A percentile compares a stretch with the other conserved stretches of the same genome.
phyloP scores from a whole-genome alignment of 2,797 vertebrate genomes.

The Bryconaethiops microstoma region DNA sequence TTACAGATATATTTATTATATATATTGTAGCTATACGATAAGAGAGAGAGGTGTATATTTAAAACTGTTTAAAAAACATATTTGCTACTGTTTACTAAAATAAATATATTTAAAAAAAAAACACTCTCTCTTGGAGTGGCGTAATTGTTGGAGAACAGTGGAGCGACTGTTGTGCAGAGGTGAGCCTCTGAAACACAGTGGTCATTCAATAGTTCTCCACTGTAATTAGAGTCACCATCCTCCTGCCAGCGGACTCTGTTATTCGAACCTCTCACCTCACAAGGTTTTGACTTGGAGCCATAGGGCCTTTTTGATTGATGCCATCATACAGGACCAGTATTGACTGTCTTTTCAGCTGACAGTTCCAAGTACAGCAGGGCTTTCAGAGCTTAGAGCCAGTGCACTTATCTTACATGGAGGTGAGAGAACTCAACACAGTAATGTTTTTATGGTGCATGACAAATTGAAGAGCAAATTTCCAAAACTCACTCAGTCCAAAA shows the following conservation, averaged over 20 bases:
- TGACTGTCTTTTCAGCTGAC: neutral
- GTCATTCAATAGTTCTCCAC: slow-evolving; percentile 26
- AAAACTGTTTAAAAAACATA: too few relatives aligned
- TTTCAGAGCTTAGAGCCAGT: neutral
- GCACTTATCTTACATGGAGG: neutral
- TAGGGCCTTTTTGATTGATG: neutral
- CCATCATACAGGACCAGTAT: neutral
- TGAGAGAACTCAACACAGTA: neutral
- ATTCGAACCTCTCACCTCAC: slow-evolving; percentile 1
- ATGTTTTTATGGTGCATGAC: neutral
- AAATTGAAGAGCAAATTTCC: too few relatives aligned
- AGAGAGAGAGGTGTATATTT: too few relatives aligned
- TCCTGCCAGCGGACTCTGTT: slow-evolving; percentile 6
- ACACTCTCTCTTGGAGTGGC: neutral
- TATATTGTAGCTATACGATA: too few relatives aligned
- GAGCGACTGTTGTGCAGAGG: slow-evolving; percentile 31
- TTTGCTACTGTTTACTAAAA: too few relatives aligned
- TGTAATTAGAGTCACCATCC: slow-evolving; percentile 32
- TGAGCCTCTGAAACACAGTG: slow-evolving; percentile 2
- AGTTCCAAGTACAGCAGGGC: neutral
- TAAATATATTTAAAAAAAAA: too few relatives aligned
- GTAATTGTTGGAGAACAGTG: slow-evolving; percentile 23
- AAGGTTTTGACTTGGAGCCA: neutral
- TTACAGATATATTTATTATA: too few relatives aligned
- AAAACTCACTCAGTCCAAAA: too few relatives aligned